phyloP scores from a whole-genome alignment of 2,888 invertebrate species.

The Scaptomyza reducta region DNA sequence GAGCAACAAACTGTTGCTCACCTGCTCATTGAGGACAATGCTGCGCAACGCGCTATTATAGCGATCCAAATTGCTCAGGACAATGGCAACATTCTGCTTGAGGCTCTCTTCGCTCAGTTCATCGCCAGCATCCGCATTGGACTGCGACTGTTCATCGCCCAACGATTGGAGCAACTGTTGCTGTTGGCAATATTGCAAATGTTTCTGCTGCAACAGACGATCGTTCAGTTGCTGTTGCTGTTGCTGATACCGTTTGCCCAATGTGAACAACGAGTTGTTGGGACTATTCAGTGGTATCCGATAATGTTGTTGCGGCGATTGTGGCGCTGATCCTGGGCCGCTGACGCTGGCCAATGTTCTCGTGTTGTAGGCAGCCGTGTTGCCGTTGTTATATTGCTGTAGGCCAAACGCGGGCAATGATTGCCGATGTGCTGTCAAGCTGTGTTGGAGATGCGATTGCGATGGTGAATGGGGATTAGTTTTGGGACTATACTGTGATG shows the following conservation, averaged over 20 bases:
- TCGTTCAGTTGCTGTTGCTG: slow-evolving; percentile 82
- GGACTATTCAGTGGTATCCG: slow-evolving; percentile 83
- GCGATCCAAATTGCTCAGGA: slow-evolving; percentile 84
- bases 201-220: slow-evolving; percentile 81
- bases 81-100: slow-evolving; percentile 84
- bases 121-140: slow-evolving; percentile 63
- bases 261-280: slow-evolving; percentile 75
- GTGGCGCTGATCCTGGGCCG: slow-evolving; percentile 70
- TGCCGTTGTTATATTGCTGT: slow-evolving; percentile 59
- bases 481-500: slow-evolving; percentile 16
- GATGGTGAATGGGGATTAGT: slow-evolving; percentile 34
- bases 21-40: slow-evolving; percentile 84
- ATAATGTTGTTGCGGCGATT: slow-evolving; percentile 75
- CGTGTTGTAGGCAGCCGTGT: slow-evolving; percentile 64
- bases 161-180: slow-evolving; percentile 67
- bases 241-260: slow-evolving; percentile 77
- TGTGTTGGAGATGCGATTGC: slow-evolving; percentile 51
- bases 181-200: slow-evolving; percentile 79
- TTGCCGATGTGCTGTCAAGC: slow-evolving; percentile 49
- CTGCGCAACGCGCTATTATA: slow-evolving; percentile 84
- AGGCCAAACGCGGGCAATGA: slow-evolving; percentile 43
- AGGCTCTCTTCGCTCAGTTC: slow-evolving; percentile 84
- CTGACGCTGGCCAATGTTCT: slow-evolving; percentile 54
- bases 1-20: slow-evolving; percentile 79
- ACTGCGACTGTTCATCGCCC: slow-evolving; percentile 28